Percentiles rank a stretch among this genome's conserved stretches.
Conservation (phyloP, 2,797 vertebrate species). For the Dicrostonyx torquatus region DNA sequence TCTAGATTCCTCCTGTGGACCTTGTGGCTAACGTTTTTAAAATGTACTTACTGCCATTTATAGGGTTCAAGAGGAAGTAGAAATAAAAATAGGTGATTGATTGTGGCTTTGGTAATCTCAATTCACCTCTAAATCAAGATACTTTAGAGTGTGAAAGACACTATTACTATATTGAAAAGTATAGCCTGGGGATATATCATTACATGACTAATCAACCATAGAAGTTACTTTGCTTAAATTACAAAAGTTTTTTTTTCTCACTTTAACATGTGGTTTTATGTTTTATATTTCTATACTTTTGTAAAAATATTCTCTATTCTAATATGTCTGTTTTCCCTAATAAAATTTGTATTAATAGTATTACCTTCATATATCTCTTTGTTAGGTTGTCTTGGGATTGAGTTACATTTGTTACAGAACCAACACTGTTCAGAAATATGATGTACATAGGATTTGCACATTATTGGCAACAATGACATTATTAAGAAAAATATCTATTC, state of each 20-base stretch:
- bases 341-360: constrained; percentile 10
- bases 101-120: background rate
- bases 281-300: constrained; percentile 9
- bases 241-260: background rate
- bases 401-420: background rate
- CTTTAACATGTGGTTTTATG: constrained; percentile 4
- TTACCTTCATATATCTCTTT: background rate
- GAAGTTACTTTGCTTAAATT: constrained; percentile 26
- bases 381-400: background rate
- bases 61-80: background rate
- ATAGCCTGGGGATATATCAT: background rate
- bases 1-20: background rate
- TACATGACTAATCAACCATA: background rate
- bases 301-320: background rate
- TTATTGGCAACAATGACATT: constrained; percentile 1
- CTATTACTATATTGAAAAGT: constrained; percentile 8
- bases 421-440: background rate
- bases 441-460: background rate
- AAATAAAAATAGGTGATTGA: background rate
- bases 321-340: constrained; percentile 18
- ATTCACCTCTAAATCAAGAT: background rate
- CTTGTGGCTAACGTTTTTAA: constrained; percentile 5
- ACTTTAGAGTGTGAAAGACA: background rate
- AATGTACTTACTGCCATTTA: constrained; percentile 4
- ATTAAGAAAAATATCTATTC: constrained; percentile 1